Evolutionary conservation across 1,140 invertebrate species (phyloP).

Genomic region (Brachionus rotundiformis): DNA sequence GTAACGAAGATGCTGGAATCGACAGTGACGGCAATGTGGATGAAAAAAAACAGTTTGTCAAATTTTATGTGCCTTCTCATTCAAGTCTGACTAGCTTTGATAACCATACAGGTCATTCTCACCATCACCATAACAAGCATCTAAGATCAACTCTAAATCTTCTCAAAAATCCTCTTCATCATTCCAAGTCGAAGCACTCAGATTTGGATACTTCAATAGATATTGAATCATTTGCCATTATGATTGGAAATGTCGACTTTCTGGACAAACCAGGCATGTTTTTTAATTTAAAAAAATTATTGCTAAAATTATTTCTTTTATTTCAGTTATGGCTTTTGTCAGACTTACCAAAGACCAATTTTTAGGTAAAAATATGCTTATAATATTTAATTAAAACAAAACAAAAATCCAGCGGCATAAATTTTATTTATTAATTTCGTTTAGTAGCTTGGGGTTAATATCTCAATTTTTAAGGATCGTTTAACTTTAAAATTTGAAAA

Average conservation of each 20-base stretch:
- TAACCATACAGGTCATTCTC: neutral
- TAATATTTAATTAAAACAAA: neutral
- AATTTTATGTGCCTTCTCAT: conserved; percentile 15
- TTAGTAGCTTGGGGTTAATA: too few species aligned
- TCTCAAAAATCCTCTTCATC: conserved; percentile 25
- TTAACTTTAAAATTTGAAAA: too few species aligned
- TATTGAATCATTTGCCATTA: conserved; percentile 28
- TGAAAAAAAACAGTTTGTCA: conserved; percentile 19
- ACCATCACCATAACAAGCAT: conserved; percentile 29
- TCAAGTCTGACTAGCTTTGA: neutral
- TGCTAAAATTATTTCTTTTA: neutral
- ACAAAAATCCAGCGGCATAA: neutral
- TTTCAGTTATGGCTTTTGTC: conserved; percentile 43
- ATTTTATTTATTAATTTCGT: too few species aligned
- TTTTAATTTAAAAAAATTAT: neutral
- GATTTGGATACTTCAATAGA: neutral
- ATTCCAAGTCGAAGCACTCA: conserved; percentile 33
- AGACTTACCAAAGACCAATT: conserved; percentile 39
- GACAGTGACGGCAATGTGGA: conserved; percentile 24
- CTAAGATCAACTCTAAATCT: conserved; percentile 34
- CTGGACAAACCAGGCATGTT: neutral
- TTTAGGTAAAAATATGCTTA: neutral
- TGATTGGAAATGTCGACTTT: conserved; percentile 39
- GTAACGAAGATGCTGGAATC: neutral
- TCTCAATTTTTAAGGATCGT: too few species aligned